phyloP scores from a whole-genome alignment of 1,140 invertebrate genomes.

The Pseudomyrmex concolor region DNA sequence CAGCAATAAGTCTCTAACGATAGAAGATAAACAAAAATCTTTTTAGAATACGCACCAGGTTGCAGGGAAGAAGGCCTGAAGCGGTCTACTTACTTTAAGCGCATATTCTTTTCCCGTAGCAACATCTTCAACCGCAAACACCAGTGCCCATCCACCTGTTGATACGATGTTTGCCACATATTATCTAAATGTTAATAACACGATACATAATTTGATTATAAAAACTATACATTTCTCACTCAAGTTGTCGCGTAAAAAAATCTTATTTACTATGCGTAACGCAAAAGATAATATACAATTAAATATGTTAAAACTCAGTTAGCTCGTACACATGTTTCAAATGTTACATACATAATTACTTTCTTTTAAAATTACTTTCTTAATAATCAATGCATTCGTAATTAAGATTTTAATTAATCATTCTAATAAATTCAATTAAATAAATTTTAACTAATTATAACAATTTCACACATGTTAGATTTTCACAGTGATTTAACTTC shows the following conservation, averaged over 20 bases:
- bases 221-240: conserved; percentile 61
- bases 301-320: not conserved
- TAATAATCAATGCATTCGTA: too few species aligned
- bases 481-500: too few species aligned
- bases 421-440: too few species aligned
- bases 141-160: conserved; percentile 96
- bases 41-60: not conserved
- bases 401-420: too few species aligned
- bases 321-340: not conserved
- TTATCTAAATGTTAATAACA: conserved; percentile 57
- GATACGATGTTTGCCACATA: conserved; percentile 63
- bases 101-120: conserved; percentile 95
- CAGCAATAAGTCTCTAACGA: conserved; percentile 89
- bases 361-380: too few species aligned
- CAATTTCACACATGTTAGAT: too few species aligned
- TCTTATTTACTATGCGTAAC: conserved; percentile 4
- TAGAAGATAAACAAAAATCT: conserved; percentile 4
- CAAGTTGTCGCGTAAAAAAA: conserved; percentile 14
- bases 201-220: conserved; percentile 39
- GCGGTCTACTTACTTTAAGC: conserved; percentile 87
- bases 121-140: conserved; percentile 96
- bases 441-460: too few species aligned
- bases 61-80: not conserved
- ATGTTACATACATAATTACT: not conserved
- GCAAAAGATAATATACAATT: conserved; percentile 1